phyloP scores from a whole-genome alignment of 2,888 invertebrate species.

The Prosapia bicincta region DNA sequence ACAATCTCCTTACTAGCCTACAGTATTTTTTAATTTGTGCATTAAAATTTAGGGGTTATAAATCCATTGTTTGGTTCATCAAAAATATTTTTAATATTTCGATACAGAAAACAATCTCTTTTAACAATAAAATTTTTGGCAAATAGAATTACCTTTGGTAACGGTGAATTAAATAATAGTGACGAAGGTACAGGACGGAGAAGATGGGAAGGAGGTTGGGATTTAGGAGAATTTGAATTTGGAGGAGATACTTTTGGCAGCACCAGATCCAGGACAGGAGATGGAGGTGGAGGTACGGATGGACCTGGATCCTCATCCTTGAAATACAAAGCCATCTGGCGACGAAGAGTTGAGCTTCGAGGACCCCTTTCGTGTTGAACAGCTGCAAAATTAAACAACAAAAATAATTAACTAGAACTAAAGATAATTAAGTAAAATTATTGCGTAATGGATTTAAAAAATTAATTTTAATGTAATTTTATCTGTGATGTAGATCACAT shows the following conservation, averaged over 20 bases:
- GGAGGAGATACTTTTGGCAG: constrained; percentile 36
- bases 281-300: constrained; percentile 39
- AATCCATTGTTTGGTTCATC: too few relatives aligned
- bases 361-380: constrained; percentile 99
- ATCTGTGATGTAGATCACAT: too few relatives aligned
- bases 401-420: too few relatives aligned
- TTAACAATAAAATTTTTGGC: too few relatives aligned
- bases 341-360: constrained; percentile 86
- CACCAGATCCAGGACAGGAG: constrained; percentile 37
- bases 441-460: too few relatives aligned
- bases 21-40: too few relatives aligned
- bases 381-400: constrained; percentile 62
- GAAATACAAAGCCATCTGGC: constrained; percentile 84
- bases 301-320: constrained; percentile 57
- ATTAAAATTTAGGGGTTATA: too few relatives aligned
- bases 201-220: constrained; percentile 30
- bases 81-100: too few relatives aligned
- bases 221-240: constrained; percentile 38
- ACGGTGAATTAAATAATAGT: constrained; percentile 17
- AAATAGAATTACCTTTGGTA: constrained; percentile 14
- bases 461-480: too few relatives aligned
- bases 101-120: too few relatives aligned
- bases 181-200: constrained; percentile 26
- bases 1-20: too few relatives aligned
- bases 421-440: too few relatives aligned